Percentiles rank a stretch among this genome's conserved stretches.
Evolutionary conservation across 2,113 vertebrate species (phyloP).

Genomic region (Dasypus novemcinctus): DNA sequence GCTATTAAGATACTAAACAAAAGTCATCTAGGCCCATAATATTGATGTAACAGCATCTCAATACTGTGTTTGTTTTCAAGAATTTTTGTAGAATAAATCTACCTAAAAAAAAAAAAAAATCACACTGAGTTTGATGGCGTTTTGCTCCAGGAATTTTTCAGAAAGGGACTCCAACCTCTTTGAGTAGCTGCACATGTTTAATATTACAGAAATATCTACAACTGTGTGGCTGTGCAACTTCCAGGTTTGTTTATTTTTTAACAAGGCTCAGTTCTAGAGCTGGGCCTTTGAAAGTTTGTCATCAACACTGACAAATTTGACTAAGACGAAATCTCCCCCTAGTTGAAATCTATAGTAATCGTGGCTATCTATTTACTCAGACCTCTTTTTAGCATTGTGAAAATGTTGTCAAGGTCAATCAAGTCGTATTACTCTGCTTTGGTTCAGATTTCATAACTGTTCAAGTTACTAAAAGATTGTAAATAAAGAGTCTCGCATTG

Average conservation of each 20-base stretch:
- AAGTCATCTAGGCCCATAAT: slow-evolving; percentile 70
- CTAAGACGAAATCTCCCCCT: background rate
- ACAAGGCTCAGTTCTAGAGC: background rate
- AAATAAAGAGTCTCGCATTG: background rate
- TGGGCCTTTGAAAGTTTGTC: background rate
- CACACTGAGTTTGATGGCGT: background rate
- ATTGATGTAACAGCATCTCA: slow-evolving; percentile 43
- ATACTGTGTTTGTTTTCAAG: slow-evolving; percentile 51
- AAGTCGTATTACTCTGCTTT: background rate
- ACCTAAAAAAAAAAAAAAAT: slow-evolving; percentile 36
- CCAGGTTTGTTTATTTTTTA: background rate
- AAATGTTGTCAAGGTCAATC: background rate
- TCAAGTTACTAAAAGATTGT: background rate
- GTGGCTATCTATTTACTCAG: background rate
- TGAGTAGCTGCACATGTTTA: background rate
- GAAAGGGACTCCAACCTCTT: background rate
- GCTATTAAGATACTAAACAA: slow-evolving; percentile 73
- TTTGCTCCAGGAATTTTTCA: background rate
- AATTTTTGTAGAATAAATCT: slow-evolving; percentile 57
- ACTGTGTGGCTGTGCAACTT: background rate
- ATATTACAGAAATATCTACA: background rate
- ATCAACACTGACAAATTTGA: background rate
- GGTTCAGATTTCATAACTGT: background rate
- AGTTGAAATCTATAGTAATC: background rate
- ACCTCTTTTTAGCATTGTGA: background rate